Conservation (phyloP, 1,140 invertebrate genomes). For the Lasaia peninsularis region DNA sequence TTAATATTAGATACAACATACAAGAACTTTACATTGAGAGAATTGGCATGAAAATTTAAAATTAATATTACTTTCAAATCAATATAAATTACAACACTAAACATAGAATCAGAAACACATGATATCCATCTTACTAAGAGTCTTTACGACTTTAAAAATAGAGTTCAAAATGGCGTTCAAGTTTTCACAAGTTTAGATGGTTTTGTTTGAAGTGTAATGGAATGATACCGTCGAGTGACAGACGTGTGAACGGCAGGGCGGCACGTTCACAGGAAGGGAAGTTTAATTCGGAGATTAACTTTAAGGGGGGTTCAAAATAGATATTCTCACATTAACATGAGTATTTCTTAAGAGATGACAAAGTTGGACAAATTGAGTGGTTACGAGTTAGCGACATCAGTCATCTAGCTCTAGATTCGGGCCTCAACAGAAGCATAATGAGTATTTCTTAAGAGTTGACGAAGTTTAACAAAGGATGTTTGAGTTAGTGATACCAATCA, state of each 20-base stretch:
- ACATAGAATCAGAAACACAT: slow-evolving; percentile 3
- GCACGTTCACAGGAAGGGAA: slow-evolving; percentile 44
- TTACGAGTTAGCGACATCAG: not conserved
- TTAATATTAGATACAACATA: too few species aligned
- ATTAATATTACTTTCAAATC: slow-evolving; percentile 5
- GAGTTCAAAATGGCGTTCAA: slow-evolving; percentile 12
- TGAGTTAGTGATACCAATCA: too few species aligned
- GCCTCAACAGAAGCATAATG: too few species aligned
- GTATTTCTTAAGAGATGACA: slow-evolving; percentile 17
- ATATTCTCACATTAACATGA: slow-evolving; percentile 25
- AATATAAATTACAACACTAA: slow-evolving; percentile 1
- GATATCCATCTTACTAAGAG: not conserved
- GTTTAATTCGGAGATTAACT: slow-evolving; percentile 51
- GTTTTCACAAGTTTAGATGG: slow-evolving; percentile 27
- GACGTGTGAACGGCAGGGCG: slow-evolving; percentile 47
- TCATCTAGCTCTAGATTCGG: not conserved
- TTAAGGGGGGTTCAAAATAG: slow-evolving; percentile 34
- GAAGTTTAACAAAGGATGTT: too few species aligned
- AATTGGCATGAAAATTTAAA: slow-evolving; percentile 2
- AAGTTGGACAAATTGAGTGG: too few species aligned
- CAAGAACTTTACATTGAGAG: not conserved
- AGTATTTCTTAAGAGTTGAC: too few species aligned
- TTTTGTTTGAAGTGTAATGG: slow-evolving; percentile 48
- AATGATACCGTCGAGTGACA: slow-evolving; percentile 34
- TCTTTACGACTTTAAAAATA: slow-evolving; percentile 16